phyloP scores from a whole-genome alignment of 2,888 invertebrate genomes.

The Nysson spinosus region DNA sequence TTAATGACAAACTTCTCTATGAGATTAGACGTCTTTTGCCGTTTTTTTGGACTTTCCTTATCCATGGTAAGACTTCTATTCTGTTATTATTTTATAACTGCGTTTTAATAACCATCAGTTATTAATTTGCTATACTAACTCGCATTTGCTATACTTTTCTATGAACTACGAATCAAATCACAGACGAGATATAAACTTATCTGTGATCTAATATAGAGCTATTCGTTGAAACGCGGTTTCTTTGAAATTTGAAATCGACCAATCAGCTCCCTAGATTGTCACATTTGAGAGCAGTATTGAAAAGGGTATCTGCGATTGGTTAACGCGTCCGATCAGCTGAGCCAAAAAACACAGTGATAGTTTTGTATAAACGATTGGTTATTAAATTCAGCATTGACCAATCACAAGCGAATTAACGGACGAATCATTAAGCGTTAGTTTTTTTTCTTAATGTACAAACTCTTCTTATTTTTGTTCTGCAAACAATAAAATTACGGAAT shows the following conservation, averaged over 20 bases:
- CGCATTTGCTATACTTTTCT: too few relatives aligned
- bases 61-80: constrained; percentile 9
- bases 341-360: background rate
- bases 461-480: too few relatives aligned
- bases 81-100: background rate
- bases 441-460: too few relatives aligned
- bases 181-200: background rate
- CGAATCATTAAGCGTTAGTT: background rate
- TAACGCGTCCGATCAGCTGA: background rate
- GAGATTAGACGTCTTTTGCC: constrained; percentile 2
- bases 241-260: constrained; percentile 8
- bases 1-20: constrained; percentile 19
- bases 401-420: background rate
- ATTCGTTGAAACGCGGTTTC: background rate
- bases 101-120: too few relatives aligned
- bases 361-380: background rate
- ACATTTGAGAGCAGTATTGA: background rate
- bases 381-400: background rate
- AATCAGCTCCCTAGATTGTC: background rate
- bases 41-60: constrained; percentile 10
- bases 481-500: too few relatives aligned
- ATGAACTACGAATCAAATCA: too few relatives aligned
- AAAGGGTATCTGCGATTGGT: constrained; percentile 1
- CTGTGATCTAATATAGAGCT: background rate
- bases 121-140: too few relatives aligned